Base-by-base conservation (phyloP, 1,140 invertebrate species). In the Battus philenor region DNA sequence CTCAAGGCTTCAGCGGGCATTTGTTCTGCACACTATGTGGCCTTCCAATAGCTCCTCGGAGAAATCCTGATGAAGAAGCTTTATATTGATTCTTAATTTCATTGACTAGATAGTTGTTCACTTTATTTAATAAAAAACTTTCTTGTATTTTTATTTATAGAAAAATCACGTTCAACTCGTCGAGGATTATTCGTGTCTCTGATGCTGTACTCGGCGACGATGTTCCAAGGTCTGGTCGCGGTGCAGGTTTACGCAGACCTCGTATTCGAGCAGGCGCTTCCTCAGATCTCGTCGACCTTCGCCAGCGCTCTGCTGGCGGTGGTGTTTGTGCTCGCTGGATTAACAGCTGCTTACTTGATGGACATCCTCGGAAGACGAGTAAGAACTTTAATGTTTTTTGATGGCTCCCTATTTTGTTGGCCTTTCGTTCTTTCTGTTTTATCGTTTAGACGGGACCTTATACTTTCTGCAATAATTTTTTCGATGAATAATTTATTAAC, bases 351-450 rank as follows among this genome's bases (percentile, higher is more conserved):
- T 4, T 65, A 52, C 9, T 33, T 71, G 3, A 54, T 59, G 4
- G 71, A 74, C 38, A 26, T 27, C 0, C 46, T 41, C 32, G 70
- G 70, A 9, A 55, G 72, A 54, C 54, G 59, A 52, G 71, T 75
- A 45, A 64, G 52, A 5, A 36, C 10, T 1, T 7, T 46, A n/a
- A n/a, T n/a, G n/a, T n/a, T n/a, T n/a, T n/a, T n/a, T n/a, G n/a
- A n/a, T n/a, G n/a, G n/a, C n/a, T n/a, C n/a, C n/a, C n/a, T n/a
- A n/a, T n/a, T n/a, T n/a, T n/a, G n/a, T n/a, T n/a, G n/a, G n/a
- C n/a, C n/a, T n/a, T n/a, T n/a, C n/a, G n/a, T n/a, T n/a, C n/a
- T n/a, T n/a, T n/a, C n/a, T n/a, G n/a, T n/a, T n/a, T n/a, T n/a
- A n/a, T n/a, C n/a, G n/a, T n/a, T n/a, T n/a, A n/a, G n/a, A n/a